Evolutionary conservation across 37 sponge, comb jelly and placozoan species (phyloP), one percentile per base, ranked within the genome.

Genomic region (Lycopodina hypogea): DNA sequence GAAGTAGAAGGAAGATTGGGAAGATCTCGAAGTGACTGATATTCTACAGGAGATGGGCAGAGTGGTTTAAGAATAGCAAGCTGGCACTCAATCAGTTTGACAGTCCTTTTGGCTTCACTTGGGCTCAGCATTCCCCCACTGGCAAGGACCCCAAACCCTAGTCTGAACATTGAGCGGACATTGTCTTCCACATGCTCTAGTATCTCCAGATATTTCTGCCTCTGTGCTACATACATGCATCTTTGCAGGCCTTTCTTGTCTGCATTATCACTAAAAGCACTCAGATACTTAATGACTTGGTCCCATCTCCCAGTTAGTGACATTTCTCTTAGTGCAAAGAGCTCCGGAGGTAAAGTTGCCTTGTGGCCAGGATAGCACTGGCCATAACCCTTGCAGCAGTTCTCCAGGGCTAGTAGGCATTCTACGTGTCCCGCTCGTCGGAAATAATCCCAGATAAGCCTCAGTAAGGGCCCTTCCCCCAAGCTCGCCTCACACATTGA

Each of bases 271-370:
- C 61, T 37, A 6, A 90, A 81, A 1, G 72, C 82, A 29, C 72
- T 29, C 50, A 96, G 22, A 50, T 69, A 85, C 23, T 85, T 71
- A 0, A 79, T 30, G 29, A 92, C 63, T 39, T 83, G 84, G n/a
- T 76, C 59, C 93, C 90, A 96, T 26, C 84, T 61, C 0, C 96
- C 96, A 19, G 58, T 57, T 65, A 89, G 40, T 0, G 81, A 56
- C 55, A 96, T 61, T 42, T 89, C 90, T 70, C 90, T 72, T 39
- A 95, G 64, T 67, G 75, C 86, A n/a, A 32, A 30, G 6, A 91
- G 29, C n/a, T 89, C 88, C 56, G 72, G 30, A 15, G 92, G 78
- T 21, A 82, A 41, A 53, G 45, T 40, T 59, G 51, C 12, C 48
- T 41, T 68, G 59, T 6, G 22, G 22, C n/a, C 58, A 12, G 37